Evolutionary conservation across 1,140 invertebrate species (phyloP), one percentile per base, ranked within the genome.

Genomic region (Paracyclopina nana): DNA sequence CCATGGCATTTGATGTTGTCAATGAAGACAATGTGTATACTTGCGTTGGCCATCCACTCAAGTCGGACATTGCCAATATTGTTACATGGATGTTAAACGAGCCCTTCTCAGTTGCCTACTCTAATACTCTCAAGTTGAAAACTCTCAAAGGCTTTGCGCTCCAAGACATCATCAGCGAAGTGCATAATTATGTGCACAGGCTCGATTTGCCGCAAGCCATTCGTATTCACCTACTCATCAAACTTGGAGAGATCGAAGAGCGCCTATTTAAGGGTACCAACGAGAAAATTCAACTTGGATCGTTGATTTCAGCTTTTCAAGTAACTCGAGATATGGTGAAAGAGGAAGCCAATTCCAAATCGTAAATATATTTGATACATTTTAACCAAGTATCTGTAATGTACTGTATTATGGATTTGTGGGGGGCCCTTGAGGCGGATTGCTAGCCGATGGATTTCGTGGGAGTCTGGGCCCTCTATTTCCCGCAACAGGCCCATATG

Each of bases 21-120:
- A 83, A 76, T 55, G 87, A 92, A 68, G 77, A 88, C 53, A 85
- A 79, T 64, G 90, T 98, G 1, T 98, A 98, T 63, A 77, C 76
- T 4, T 98, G 92, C 67, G 87, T 96, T 16, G 94, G 92, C 0
- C 91, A 97, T 68, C 94, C 94, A 6, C 65, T 88, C 25, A 77
- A 80, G 52, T 69, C 74, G 29, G 91, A 97, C 63, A 90, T 98
- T 58, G 78, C 80, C 60, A 79, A 75, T 59, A 88, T 95, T 56
- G 66, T 91, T 9, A 78, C 81, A 60, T 88, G 82, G 76, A 67
- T 95, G 55, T 67, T 96, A 1, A 92, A 90, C 60, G 81, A 88
- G 56, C 72, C 77, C 55, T 82, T 94, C 59, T 69, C 76, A 40
- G 60, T 68, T 3, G 77, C 81, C 38, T 94, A 81, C 64, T 75